Conservation (phyloP, 2,888 invertebrate species). For the Brassicogethes aeneus region DNA sequence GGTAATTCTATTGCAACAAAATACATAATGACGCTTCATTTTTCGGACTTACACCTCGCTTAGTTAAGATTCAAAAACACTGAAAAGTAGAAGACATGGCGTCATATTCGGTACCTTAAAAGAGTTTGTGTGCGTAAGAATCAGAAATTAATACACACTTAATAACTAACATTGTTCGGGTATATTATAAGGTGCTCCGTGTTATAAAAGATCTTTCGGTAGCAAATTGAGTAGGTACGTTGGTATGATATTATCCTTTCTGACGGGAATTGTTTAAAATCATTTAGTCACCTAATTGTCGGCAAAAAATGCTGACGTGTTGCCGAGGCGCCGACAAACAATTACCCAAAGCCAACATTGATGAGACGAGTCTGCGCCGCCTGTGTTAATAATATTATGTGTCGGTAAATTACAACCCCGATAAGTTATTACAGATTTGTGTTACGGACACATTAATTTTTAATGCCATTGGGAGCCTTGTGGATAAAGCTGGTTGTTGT, state of each 20-base stretch:
- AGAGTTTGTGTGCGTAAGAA: no score
- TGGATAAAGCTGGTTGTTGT: no score
- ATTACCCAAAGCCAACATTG: constrained; percentile 26
- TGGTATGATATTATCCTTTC: not conserved
- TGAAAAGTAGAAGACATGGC: no score
- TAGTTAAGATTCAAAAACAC: no score
- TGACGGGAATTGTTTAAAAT: constrained; percentile 29
- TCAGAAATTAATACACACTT: no score
- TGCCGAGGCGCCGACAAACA: constrained; percentile 38
- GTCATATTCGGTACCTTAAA: no score
- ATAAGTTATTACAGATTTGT: constrained; percentile 12
- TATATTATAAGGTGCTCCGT: no score
- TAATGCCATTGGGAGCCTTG: no score
- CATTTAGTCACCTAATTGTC: constrained; percentile 41
- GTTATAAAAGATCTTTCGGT: not conserved
- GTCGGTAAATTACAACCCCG: constrained; percentile 20
- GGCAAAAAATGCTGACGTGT: constrained; percentile 38
- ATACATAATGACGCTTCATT: no score
- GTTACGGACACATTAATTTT: not conserved
- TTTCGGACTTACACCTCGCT: no score
- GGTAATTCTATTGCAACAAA: no score
- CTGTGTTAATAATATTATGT: constrained; percentile 19
- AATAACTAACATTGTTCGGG: no score
- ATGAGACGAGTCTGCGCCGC: constrained; percentile 10
- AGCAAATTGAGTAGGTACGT: not conserved